Conservation (phyloP, 1,140 invertebrate genomes). For the Panonychus citri region DNA sequence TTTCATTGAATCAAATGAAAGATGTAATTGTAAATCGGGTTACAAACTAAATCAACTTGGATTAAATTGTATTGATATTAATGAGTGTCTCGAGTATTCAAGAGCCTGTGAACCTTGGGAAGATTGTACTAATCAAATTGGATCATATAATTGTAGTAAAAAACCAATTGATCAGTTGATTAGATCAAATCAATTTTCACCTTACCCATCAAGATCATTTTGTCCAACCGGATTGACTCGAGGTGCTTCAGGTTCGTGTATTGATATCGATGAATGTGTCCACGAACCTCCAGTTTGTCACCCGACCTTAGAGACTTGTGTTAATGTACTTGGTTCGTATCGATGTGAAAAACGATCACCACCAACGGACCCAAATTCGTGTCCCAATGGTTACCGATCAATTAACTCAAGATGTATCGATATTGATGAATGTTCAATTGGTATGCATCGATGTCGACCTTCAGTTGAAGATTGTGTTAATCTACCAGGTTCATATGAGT, state of each 20-base stretch:
- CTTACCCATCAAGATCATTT: constrained; percentile 48
- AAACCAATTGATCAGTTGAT: too few species aligned
- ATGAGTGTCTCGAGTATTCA: constrained; percentile 59
- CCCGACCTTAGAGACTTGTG: neutral
- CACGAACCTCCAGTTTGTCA: neutral
- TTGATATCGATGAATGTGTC: constrained; percentile 32
- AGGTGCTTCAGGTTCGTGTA: constrained; percentile 21
- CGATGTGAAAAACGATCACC: neutral
- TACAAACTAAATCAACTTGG: constrained; percentile 73
- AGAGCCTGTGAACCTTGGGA: constrained; percentile 59
- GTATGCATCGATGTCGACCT: too few species aligned
- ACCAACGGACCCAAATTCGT: too few species aligned
- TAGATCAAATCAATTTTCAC: constrained; percentile 48
- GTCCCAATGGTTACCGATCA: too few species aligned
- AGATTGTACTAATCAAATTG: constrained; percentile 56
- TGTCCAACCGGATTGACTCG: neutral
- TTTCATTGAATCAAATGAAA: constrained; percentile 14
- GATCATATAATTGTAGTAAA: constrained; percentile 49
- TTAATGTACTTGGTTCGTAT: neutral
- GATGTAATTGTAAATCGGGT: constrained; percentile 74
- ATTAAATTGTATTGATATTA: constrained; percentile 47
- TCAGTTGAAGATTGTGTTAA: too few species aligned
- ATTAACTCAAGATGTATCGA: neutral
- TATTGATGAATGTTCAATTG: neutral
- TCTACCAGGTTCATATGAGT: too few species aligned